Evolutionary conservation across 2,888 invertebrate genomes (phyloP).

Genomic region (Ormyrus labotus): DNA sequence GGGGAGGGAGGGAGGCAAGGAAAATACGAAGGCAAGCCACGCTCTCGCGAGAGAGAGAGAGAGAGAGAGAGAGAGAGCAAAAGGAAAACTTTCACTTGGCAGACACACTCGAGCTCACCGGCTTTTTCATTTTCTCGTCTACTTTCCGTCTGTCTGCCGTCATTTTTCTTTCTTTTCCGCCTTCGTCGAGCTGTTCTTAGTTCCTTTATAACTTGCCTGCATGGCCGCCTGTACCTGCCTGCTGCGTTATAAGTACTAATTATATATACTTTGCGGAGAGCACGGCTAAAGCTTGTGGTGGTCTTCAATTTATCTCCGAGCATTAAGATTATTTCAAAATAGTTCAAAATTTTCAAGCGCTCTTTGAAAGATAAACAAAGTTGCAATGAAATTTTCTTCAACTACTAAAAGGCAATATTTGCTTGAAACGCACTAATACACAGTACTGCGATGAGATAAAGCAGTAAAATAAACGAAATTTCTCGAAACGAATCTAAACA

Average conservation of each 20-base stretch:
- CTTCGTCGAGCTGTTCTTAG: background rate
- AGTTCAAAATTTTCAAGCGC: too few species aligned
- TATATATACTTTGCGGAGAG: background rate
- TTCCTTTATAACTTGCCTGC: too few species aligned
- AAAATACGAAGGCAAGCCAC: constrained; percentile 29
- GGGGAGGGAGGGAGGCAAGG: constrained; percentile 3
- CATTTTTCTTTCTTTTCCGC: constrained; percentile 8
- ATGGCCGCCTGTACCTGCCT: too few species aligned
- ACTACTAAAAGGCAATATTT: too few species aligned
- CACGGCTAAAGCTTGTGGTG: too few species aligned
- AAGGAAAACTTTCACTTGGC: constrained; percentile 54
- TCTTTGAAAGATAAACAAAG: too few species aligned
- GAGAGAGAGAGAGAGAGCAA: constrained; percentile 38
- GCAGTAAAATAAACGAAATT: background rate
- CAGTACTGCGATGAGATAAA: too few species aligned
- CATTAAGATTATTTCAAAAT: too few species aligned
- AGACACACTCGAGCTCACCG: constrained; percentile 42
- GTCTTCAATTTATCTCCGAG: too few species aligned
- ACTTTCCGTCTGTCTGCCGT: constrained; percentile 4
- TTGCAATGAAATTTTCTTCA: too few species aligned
- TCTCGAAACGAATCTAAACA: background rate
- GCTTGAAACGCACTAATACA: too few species aligned
- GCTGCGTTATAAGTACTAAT: constrained; percentile 16
- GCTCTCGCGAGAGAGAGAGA: background rate
- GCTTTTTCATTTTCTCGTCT: constrained; percentile 55